Base-by-base conservation (phyloP, 1,140 invertebrate genomes). In the Bombus breviceps region DNA sequence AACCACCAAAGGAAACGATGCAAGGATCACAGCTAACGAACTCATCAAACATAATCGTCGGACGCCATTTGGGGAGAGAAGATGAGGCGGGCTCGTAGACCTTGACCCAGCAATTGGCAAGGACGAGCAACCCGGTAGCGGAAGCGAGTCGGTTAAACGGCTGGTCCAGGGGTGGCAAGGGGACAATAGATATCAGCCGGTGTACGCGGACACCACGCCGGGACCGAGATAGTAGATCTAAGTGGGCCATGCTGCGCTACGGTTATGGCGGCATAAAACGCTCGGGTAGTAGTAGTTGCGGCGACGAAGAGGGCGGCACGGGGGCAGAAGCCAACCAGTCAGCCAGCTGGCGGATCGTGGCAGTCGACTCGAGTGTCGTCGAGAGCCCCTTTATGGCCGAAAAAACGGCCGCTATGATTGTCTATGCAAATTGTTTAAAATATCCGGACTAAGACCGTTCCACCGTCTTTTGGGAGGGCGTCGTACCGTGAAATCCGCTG, bases 391-490 rank as follows among this genome's bases (percentile, higher is more conserved):
- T 95, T 95, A 95, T 87, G 92, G 90, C 86, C 92, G 91, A 93
- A 95, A 95, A 95, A 95, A 95, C 93, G 93, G 92, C 93, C 93
- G 93, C 93, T 94, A 95, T 93, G 93, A 95, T 95, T 95, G 93
- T 94, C 93, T 94, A 95, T 95, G 95, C 94, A 95, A 95, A 95
- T 95, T 95, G 94, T 95, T 95, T 95, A 93, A 95, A 94, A 95
- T 95, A 95, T 95, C 94, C 86, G 84, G 80, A 79, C 83, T 47
- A 81, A 85, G 85, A 82, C 79, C 76, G 86, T 83, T 86, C 39
- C 82, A 62, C 10, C 68, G 32, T 69, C 66, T 80, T 83, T 80
- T 81, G 76, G 74, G 86, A 68, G 86, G 77, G 25, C 47, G 71
- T 66, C 86, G 80, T 88, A 86, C 79, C 82, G 66, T 73, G 77